Percentiles rank a stretch among this genome's conserved stretches.
phyloP scores from a whole-genome alignment of 1,140 invertebrate genomes.

The Trichonephila inaurata region DNA sequence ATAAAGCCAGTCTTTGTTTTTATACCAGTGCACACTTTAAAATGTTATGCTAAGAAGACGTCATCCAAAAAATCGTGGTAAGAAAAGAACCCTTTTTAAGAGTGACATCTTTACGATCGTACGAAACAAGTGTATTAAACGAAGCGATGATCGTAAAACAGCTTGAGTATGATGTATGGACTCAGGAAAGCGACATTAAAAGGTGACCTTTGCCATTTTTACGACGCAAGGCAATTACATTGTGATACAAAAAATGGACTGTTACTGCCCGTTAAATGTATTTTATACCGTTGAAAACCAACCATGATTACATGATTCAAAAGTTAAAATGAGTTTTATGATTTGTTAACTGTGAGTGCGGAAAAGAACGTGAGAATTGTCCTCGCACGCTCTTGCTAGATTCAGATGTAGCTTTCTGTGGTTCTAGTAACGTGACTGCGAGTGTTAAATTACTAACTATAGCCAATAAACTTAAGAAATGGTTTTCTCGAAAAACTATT shows the following conservation, averaged over 20 bases:
- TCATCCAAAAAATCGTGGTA: neutral
- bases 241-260: conserved; percentile 13
- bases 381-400: neutral
- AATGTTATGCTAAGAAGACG: neutral
- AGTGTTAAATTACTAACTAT: no score
- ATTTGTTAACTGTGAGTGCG: neutral
- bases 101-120: conserved; percentile 27
- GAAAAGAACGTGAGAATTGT: neutral
- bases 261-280: neutral
- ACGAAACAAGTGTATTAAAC: conserved; percentile 38
- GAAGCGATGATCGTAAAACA: conserved; percentile 62
- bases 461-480: no score
- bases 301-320: neutral
- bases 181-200: conserved; percentile 49
- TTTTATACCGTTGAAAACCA: neutral
- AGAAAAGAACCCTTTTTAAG: neutral
- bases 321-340: neutral
- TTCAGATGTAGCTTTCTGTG: no score
- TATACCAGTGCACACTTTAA: neutral
- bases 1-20: neutral
- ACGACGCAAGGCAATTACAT: conserved; percentile 5
- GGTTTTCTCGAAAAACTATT: no score
- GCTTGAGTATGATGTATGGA: conserved; percentile 54
- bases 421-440: no score
- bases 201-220: conserved; percentile 66